Base-by-base conservation (phyloP, 2,797 vertebrate species). In the Triplophysa bombifrons region DNA sequence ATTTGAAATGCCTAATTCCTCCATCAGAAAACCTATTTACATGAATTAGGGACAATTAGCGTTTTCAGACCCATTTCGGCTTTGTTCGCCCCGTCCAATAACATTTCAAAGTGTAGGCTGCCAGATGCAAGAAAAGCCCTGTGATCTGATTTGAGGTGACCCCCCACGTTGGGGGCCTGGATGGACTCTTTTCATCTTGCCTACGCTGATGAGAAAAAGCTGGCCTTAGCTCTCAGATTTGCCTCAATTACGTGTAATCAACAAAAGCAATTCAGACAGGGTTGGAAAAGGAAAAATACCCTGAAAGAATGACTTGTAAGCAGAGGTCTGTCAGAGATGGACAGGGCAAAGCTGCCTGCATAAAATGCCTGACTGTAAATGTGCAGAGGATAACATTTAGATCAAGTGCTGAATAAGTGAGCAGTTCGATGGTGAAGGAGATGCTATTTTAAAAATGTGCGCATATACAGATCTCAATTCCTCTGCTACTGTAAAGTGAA, bases 41-140 rank as follows among this genome's bases (percentile, higher is more conserved):
- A 93, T 93, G 92, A 93, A 94, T 94, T 94, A 93, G 90, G 88
- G 90, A 94, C 91, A 94, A 95, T 94, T 94, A 93, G 91, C 92
- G 93, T 93, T 94, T 94, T 94, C 90, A 93, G 91, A 91, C 90
- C 92, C 90, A 93, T 91, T 94, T 94, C 93, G 90, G 92, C 92
- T 95, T 95, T 95, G 94, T 92, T 93, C 94, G 89, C 89, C 91
- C 87, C 87, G 89, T 91, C 94, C 93, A 95, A 96, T 97, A 95
- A 94, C 93, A 92, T 94, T 96, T 94, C 91, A 95, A 96, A 96
- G 94, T 96, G 93, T 94, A 91, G 93, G 91, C 93, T 95, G 94
- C 92, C 94, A 94, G 94, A 94, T 90, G 89, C 89, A 92, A 95
- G 93, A 94, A 94, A 91, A 89, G 65, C 89, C 85, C 89, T 82